Evolutionary conservation across 1,140 invertebrate genomes (phyloP), one percentile per base, ranked within the genome.

Genomic region (Drosophila paulistorum): DNA sequence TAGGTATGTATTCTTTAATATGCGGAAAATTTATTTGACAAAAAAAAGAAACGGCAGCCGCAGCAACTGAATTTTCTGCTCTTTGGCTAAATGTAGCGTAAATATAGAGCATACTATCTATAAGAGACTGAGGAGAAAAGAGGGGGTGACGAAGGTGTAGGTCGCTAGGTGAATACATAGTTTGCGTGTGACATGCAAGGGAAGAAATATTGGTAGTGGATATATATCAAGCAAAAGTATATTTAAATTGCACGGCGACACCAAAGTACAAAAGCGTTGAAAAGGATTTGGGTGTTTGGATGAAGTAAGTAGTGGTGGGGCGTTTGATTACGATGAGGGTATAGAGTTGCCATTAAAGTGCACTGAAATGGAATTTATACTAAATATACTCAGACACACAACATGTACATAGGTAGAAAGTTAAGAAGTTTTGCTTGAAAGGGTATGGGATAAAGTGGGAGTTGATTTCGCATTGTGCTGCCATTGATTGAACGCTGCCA

Each of bases 131-230:
- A 62, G 42, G 13, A 72, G 60, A 45, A 59, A 10, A 14, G 58
- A 65, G 30, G 33, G 30, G 39, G 33, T 30, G 9, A 37, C 6
- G 0, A 26, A 4, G 10, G 2, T 5, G 14, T 7, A 30, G 9
- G 17, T 1, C 14, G 4, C 20, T 10, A 0, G 48, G n/a, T 37
- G 20, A 20, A 69, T 51, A 60, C 35, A 71, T 58, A 67, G 58
- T 71, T 87, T 77, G 83, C 83, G 84, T 87, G 83, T 74, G 59
- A 89, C 83, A 87, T 83, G 83, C 84, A 84, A 80, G 64, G 45
- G 42, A 35, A 35, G 54, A 35, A 66, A 42, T 61, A 26, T 37
- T 30, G 64, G 62, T 45, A 45, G 48, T 39, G 26, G 54, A 54
- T 20, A 11, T 55, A 71, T 72, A 80, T 57, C 70, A 71, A 81